A percentile compares a stretch with the other conserved stretches of the same genome.
Conservation (phyloP, 2,113 vertebrate genomes). For the Ursus arctos region DNA sequence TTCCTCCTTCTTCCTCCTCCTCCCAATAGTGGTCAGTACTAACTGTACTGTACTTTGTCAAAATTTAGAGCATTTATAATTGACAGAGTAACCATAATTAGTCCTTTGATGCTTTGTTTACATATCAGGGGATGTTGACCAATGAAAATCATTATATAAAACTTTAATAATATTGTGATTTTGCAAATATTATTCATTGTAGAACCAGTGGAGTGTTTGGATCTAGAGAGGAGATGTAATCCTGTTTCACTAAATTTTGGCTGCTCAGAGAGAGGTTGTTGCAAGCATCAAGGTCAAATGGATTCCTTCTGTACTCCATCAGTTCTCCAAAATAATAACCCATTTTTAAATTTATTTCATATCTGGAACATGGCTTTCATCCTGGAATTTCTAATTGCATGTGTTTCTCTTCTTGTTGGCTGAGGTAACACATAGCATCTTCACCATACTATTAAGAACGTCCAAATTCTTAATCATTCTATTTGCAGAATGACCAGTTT, state of each 20-base stretch:
- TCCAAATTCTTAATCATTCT: neutral
- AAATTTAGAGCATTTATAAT: conserved; percentile 21
- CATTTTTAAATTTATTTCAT: neutral
- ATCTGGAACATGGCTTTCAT: neutral
- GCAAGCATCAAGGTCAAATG: neutral
- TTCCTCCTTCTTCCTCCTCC: neutral
- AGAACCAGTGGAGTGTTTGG: neutral
- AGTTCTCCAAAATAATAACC: neutral
- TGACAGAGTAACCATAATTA: neutral
- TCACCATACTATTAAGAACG: neutral
- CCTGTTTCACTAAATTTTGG: neutral
- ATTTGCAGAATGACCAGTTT: neutral
- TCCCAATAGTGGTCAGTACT: neutral
- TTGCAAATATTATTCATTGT: neutral
- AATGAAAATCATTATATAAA: conserved; percentile 23
- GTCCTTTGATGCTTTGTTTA: conserved; percentile 9
- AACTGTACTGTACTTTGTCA: conserved; percentile 13
- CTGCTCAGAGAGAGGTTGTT: neutral
- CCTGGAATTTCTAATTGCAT: neutral
- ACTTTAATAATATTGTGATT: neutral
- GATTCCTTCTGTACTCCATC: neutral
- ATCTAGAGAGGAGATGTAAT: neutral
- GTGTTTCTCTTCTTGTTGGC: neutral
- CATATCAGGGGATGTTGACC: neutral
- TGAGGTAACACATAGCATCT: neutral